Evolutionary conservation across 2,888 invertebrate species (phyloP).

Genomic region (Microplitis manilae): DNA sequence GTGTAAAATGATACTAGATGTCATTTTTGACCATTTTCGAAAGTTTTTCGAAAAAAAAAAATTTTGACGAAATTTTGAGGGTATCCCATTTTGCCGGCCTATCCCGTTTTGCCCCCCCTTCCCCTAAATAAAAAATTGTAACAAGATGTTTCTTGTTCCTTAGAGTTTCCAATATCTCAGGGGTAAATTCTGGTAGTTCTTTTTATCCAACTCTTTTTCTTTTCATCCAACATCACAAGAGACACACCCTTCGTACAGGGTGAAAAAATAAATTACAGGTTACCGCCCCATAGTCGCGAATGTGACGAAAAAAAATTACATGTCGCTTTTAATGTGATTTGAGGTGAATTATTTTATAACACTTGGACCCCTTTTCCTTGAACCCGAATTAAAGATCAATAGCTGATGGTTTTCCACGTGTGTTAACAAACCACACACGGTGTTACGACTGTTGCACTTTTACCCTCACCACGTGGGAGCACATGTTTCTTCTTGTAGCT

Average conservation of each 20-base stretch:
- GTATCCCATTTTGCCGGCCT: no score
- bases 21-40: no score
- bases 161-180: constrained; percentile 49
- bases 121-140: constrained; percentile 7
- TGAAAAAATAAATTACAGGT: constrained; percentile 57
- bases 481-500: constrained; percentile 35
- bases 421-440: constrained; percentile 36
- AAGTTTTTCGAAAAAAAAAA: no score
- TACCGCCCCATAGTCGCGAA: constrained; percentile 51
- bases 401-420: constrained; percentile 50
- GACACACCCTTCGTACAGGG: constrained; percentile 44
- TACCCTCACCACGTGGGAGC: constrained; percentile 48
- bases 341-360: constrained; percentile 48
- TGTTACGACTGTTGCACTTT: constrained; percentile 56
- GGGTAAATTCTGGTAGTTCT: constrained; percentile 31
- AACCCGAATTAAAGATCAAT: constrained; percentile 61
- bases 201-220: constrained; percentile 50
- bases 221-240: constrained; percentile 40
- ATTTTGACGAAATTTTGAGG: no score
- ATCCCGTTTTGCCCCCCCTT: no score
- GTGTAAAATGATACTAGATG: no score
- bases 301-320: constrained; percentile 63
- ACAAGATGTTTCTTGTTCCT: neutral
- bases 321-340: constrained; percentile 68
- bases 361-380: constrained; percentile 21